Percentiles rank a stretch among this genome's conserved stretches.
Evolutionary conservation across 2,113 vertebrate genomes (phyloP).

Genomic region (Megatriorchis doriae): DNA sequence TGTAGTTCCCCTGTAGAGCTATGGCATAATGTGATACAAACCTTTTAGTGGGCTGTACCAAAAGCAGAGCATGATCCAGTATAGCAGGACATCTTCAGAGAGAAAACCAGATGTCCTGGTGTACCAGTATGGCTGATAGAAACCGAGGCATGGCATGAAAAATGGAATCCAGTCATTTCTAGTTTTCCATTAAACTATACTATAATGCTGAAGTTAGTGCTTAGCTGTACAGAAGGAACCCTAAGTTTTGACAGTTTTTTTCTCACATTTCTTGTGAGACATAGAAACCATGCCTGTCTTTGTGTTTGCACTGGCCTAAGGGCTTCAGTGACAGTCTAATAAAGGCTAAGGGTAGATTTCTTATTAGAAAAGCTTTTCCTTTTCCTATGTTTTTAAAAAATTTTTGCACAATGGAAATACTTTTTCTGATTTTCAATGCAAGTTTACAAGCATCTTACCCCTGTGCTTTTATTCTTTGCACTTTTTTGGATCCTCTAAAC

Average conservation of each 20-base stretch:
- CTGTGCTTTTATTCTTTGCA: background rate
- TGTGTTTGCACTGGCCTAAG: background rate
- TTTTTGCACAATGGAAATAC: background rate
- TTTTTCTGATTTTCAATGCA: background rate
- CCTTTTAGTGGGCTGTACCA: background rate
- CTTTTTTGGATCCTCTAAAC: background rate
- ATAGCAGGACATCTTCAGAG: background rate
- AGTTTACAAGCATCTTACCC: background rate
- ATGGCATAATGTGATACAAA: background rate
- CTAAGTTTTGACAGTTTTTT: background rate
- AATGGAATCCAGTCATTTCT: background rate
- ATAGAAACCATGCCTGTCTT: background rate
- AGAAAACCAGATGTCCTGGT: background rate
- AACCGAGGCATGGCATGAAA: background rate
- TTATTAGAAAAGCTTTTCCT: background rate
- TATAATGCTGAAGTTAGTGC: background rate
- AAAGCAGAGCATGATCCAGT: background rate
- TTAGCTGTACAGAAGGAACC: background rate
- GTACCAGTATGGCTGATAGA: background rate
- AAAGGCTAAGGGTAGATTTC: background rate
- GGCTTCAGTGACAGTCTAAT: background rate
- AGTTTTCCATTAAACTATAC: background rate
- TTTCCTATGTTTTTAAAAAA: background rate
- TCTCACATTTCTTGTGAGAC: background rate
- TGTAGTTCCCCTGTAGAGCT: background rate